Percentiles rank a stretch among this genome's conserved stretches.
Evolutionary conservation across 2,113 vertebrate species (phyloP).

Genomic region (Archocentrus centrarchus): DNA sequence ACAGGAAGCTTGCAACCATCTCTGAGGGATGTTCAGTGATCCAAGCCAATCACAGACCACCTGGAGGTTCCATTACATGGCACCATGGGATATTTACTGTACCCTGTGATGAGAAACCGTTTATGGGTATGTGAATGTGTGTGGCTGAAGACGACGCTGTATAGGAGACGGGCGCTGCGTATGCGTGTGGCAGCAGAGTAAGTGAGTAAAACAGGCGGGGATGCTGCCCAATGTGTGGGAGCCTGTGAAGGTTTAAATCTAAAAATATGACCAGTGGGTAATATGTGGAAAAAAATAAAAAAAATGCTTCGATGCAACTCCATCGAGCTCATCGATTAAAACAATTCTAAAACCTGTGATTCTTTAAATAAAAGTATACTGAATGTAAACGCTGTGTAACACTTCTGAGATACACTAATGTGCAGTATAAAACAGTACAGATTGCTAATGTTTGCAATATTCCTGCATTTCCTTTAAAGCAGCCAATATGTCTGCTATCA

Average conservation of each 20-base stretch:
- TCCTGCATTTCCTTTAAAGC: neutral
- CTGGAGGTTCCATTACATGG: conserved; percentile 72
- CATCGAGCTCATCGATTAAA: neutral
- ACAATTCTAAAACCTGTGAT: neutral
- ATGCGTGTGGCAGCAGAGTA: conserved; percentile 5
- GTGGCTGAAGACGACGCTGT: conserved; percentile 1
- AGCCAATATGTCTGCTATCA: neutral
- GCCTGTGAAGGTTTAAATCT: conserved; percentile 5
- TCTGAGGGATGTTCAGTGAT: conserved; percentile 56
- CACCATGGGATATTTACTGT: conserved; percentile 60
- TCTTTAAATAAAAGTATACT: neutral
- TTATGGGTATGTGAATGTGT: conserved; percentile 40
- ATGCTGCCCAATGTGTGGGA: conserved; percentile 34
- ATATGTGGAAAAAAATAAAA: conserved; percentile 24
- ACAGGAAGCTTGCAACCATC: conserved; percentile 44
- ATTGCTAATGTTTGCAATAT: neutral
- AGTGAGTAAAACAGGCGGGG: conserved; percentile 1
- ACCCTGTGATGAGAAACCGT: conserved; percentile 34
- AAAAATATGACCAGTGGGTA: conserved; percentile 34
- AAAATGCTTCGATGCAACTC: neutral
- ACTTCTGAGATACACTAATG: neutral
- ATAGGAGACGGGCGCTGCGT: neutral
- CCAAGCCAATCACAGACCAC: conserved; percentile 70
- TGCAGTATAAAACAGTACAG: neutral
- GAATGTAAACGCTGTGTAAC: neutral